Conservation (phyloP, 2,113 vertebrate species). For the Phalacrocorax aristotelis region DNA sequence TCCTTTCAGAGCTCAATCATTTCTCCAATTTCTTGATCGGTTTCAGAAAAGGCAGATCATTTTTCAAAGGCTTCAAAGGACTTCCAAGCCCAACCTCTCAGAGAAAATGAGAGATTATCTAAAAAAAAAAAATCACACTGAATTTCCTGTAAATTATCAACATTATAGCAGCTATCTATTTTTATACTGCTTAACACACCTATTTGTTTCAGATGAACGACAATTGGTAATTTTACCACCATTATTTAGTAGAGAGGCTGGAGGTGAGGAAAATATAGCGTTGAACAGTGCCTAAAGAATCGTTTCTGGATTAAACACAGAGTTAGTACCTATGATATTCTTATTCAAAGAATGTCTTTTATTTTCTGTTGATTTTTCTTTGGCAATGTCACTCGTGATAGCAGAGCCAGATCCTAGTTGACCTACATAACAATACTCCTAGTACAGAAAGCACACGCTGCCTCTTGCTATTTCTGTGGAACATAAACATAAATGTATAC, state of each 20-base stretch:
- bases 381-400: slow-evolving; percentile 3
- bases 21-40: rapidly evolving
- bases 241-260: not conserved
- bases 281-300: not conserved
- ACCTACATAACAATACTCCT: slow-evolving; percentile 20
- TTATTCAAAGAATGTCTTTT: not conserved
- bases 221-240: not conserved
- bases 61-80: not conserved
- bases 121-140: not conserved
- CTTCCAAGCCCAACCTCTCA: not conserved
- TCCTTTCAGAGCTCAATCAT: not conserved
- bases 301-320: not conserved
- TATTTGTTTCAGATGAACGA: not conserved
- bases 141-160: not conserved
- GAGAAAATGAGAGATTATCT: not conserved
- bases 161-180: not conserved
- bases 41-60: not conserved
- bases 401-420: not conserved
- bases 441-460: not conserved
- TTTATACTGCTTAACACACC: not conserved
- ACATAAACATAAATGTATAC: not conserved
- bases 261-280: not conserved
- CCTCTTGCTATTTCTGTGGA: not conserved
- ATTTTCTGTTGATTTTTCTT: not conserved
- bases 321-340: not conserved